These are phyloP conservation scores for Myiotriccus ornatus DNA, from an alignment of 2,797 vertebrate species.

Conservation along the genomic window DNA sequence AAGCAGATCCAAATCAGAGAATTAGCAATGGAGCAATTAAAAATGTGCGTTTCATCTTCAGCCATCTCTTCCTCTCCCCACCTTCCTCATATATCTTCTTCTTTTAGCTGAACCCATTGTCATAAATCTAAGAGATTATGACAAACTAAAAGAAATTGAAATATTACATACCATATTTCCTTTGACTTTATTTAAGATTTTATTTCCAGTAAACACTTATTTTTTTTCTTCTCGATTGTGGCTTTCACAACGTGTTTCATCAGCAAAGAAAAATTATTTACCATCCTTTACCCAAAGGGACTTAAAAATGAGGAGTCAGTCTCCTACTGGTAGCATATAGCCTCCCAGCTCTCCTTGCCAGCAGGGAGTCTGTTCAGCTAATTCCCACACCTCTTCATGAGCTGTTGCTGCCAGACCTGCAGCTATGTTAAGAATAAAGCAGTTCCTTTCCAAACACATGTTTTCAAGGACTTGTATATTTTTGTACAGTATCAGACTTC, in stretches of 20 bases:
- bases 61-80: background rate
- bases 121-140: background rate
- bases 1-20: constrained; percentile 7
- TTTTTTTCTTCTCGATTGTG: background rate
- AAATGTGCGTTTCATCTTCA: background rate
- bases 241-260: background rate
- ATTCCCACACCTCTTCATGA: constrained; percentile 24
- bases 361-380: background rate
- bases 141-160: background rate
- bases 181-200: background rate
- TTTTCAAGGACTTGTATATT: constrained; percentile 14
- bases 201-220: background rate
- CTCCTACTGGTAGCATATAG: rapidly evolving
- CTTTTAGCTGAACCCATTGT: background rate
- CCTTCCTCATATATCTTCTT: background rate
- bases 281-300: background rate
- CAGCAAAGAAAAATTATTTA: background rate
- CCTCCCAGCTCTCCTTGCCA: background rate
- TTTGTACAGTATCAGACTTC: background rate
- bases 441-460: constrained; percentile 34
- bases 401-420: constrained; percentile 16
- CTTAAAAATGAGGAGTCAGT: background rate
- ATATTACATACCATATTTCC: background rate
- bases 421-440: constrained; percentile 31
- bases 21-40: background rate